Base-by-base conservation (phyloP, 2,888 invertebrate genomes). In the Oeneis ivallda region DNA sequence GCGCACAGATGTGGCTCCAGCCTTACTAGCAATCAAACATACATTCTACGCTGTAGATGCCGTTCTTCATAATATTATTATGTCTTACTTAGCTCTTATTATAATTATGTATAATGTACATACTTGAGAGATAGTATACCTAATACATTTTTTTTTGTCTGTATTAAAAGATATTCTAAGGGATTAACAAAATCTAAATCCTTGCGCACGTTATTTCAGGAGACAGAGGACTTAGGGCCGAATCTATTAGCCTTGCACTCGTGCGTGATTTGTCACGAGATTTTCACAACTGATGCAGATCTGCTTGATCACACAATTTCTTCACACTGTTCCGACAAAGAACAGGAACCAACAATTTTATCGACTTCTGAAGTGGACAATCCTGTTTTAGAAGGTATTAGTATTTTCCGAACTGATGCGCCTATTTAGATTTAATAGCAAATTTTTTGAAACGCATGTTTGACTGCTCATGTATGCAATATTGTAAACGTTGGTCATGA, bases 221-320 rank as follows among this genome's bases (percentile, higher is more conserved):
- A 78, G 54, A 13, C 65, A 47, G 83, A 79, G 45, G 77, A 65
- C 45, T 77, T 68, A 47, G 87, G 85, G 1, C 87, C 89, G 0
- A 86, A 89, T 67, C 68, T 89, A 64, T 73, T 90, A 58, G 87
- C 90, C 15, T 70, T 90, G 57, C 87, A 91, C 71, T 88, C 90
- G 1, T 91, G 91, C 72, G 83, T 86, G 4, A 81, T 90, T 34
- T 91, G 91, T 66, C 90, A 90, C 71, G 90, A 89, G 73, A 89
- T 91, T 76, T 91, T 91, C 68, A 88, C 87, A 0, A 88, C 84
- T 1, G 90, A 91, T 58, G 79, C 84, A 13, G 90, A 91, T 75
- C 81, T 90, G 37, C 78, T 91, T 15, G 87, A 89, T 61, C 91
- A 92, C 68, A 88, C 90, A 0, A 89, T 90, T 71, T 85, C 82